Evolutionary conservation across 2,797 vertebrate species (phyloP).

Genomic region (Macropodus opercularis): DNA sequence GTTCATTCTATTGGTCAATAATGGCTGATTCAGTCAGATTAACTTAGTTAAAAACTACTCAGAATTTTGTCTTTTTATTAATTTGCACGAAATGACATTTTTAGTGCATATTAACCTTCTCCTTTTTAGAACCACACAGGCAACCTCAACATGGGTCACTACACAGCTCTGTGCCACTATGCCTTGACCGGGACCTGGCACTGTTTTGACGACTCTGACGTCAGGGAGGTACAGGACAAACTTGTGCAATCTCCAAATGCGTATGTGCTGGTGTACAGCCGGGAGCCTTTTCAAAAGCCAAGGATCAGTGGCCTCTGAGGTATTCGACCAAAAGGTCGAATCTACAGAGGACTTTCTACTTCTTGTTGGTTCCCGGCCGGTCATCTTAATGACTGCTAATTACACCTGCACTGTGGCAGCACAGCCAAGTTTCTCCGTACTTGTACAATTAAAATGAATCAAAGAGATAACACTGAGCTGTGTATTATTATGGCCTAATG

Average conservation of each 20-base stretch:
- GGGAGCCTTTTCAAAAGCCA: constrained; percentile 75
- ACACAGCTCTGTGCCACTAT: constrained; percentile 87
- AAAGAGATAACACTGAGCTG: not conserved
- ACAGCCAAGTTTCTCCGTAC: not conserved
- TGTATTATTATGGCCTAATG: not conserved
- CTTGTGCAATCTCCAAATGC: constrained; percentile 82
- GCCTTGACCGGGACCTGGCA: constrained; percentile 81
- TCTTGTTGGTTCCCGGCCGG: not conserved
- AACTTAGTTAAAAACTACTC: too few relatives aligned
- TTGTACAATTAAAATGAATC: constrained; percentile 13
- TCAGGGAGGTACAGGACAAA: constrained; percentile 77
- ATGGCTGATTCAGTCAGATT: too few relatives aligned
- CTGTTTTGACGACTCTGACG: constrained; percentile 82
- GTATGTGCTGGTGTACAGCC: constrained; percentile 87
- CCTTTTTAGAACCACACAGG: constrained; percentile 85
- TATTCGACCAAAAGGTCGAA: not conserved
- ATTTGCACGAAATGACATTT: not conserved
- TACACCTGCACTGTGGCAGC: not conserved
- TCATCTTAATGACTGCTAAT: not conserved
- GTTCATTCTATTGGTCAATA: not conserved
- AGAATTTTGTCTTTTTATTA: too few relatives aligned
- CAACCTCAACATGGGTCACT: constrained; percentile 87
- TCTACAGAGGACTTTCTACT: not conserved
- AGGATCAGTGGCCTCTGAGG: constrained; percentile 59
- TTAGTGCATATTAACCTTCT: not conserved